Percentiles rank a stretch among this genome's conserved stretches.
phyloP scores from a whole-genome alignment of 2,113 vertebrate genomes.

The Gobio gobio region DNA sequence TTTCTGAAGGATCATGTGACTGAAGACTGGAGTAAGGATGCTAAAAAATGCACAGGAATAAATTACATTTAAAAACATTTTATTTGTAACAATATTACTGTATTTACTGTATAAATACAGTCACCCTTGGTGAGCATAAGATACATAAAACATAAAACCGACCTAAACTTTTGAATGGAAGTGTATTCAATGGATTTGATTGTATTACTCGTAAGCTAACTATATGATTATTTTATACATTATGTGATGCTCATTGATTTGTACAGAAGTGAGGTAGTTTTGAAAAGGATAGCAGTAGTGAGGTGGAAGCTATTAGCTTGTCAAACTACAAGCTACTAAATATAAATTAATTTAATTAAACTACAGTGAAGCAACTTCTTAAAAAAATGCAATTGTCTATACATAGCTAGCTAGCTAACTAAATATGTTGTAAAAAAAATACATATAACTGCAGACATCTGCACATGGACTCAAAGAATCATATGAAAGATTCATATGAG shows the following conservation, averaged over 20 bases:
- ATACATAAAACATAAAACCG: no score
- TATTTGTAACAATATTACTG: not conserved
- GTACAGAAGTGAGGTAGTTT: not conserved
- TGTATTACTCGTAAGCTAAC: not conserved
- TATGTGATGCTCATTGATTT: not conserved
- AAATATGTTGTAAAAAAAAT: not conserved
- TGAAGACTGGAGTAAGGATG: not conserved
- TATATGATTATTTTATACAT: not conserved
- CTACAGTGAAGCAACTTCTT: not conserved
- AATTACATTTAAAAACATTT: no score
- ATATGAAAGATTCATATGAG: not conserved
- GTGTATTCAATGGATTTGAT: not conserved
- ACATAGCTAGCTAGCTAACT: not conserved
- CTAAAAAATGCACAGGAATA: not conserved
- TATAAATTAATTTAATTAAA: not conserved
- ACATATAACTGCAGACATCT: not conserved
- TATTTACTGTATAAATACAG: not conserved
- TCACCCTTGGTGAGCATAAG: not conserved
- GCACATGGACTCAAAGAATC: constrained; percentile 2
- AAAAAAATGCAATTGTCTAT: not conserved
- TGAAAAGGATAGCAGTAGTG: not conserved
- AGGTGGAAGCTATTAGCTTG: not conserved
- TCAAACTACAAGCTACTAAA: not conserved
- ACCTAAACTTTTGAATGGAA: not conserved
- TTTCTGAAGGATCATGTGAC: not conserved